Conservation (phyloP, 2,113 vertebrate species). For the Suricata suricatta region DNA sequence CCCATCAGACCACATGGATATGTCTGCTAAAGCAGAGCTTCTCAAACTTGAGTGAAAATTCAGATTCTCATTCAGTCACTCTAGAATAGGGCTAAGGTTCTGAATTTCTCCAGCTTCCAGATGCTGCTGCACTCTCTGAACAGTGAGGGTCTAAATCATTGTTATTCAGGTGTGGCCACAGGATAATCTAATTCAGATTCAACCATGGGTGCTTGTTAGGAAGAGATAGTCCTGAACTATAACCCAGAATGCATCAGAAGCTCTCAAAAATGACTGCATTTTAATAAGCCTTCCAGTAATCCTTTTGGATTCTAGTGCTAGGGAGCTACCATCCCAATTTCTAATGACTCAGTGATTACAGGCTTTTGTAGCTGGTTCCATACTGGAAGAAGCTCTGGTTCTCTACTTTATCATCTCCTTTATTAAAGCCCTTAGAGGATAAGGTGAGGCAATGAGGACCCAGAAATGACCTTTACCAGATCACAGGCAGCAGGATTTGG, state of each 20-base stretch:
- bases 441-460: rapidly evolving
- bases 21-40: background rate
- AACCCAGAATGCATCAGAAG: background rate
- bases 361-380: background rate
- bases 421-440: background rate
- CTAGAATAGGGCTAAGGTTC: background rate
- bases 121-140: background rate
- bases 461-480: background rate
- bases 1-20: too few relatives aligned
- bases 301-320: background rate
- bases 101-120: background rate
- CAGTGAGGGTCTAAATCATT: background rate
- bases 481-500: background rate
- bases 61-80: background rate
- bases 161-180: background rate
- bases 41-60: background rate
- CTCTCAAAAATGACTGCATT: background rate
- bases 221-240: background rate
- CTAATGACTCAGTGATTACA: background rate
- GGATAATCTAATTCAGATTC: background rate
- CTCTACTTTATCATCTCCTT: background rate
- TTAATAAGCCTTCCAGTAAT: background rate
- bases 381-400: background rate
- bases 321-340: background rate
- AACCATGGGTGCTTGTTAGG: background rate